Evolutionary conservation across 2,888 invertebrate species (phyloP).

Genomic region (Athalia circularis): DNA sequence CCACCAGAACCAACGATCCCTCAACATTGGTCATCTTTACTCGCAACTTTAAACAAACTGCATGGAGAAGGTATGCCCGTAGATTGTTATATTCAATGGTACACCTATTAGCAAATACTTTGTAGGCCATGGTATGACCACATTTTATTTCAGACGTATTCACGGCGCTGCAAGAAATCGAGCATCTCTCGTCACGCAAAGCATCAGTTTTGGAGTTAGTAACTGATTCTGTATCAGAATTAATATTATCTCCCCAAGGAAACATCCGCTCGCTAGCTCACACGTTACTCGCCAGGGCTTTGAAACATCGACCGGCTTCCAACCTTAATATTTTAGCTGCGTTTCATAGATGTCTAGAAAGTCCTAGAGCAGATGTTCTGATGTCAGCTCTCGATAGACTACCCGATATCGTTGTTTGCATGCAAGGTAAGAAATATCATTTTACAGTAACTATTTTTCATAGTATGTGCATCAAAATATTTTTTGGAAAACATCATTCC

Average conservation of each 20-base stretch:
- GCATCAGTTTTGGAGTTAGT: constrained; percentile 82
- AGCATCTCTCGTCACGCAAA: constrained; percentile 82
- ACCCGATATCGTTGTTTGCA: constrained; percentile 87
- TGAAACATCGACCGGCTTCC: constrained; percentile 81
- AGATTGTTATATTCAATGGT: background rate
- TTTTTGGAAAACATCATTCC: background rate
- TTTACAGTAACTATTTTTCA: constrained; percentile 9
- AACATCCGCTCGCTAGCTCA: constrained; percentile 84
- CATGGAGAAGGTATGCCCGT: constrained; percentile 72
- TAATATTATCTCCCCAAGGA: constrained; percentile 79
- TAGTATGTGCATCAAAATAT: background rate
- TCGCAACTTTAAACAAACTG: constrained; percentile 67
- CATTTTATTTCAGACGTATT: constrained; percentile 76
- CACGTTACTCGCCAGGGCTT: constrained; percentile 82
- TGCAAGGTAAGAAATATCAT: constrained; percentile 77
- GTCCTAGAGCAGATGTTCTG: constrained; percentile 86
- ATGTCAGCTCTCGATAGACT: constrained; percentile 87
- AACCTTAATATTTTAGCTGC: constrained; percentile 83
- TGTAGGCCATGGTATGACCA: background rate
- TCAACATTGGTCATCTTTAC: constrained; percentile 73
- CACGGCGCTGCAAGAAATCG: constrained; percentile 83
- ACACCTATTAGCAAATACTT: background rate
- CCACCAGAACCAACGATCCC: constrained; percentile 68
- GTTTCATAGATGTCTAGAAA: constrained; percentile 88
- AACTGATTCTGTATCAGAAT: constrained; percentile 79